Evolutionary conservation across 2,113 vertebrate genomes (phyloP), one percentile per base, ranked within the genome.

Genomic region (Laticauda colubrina): DNA sequence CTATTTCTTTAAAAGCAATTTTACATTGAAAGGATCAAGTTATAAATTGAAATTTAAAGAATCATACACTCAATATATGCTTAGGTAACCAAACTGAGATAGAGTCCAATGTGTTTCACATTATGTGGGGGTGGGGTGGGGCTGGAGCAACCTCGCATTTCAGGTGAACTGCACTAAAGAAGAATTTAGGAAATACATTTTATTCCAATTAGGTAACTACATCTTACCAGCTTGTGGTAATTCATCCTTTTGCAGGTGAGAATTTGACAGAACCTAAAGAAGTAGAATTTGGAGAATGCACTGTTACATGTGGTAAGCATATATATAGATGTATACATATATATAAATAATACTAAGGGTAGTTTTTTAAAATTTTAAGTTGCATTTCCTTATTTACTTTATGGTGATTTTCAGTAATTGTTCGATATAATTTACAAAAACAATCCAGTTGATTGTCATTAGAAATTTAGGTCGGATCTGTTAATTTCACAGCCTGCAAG

Each of bases 251-350:
- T 96, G 96, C 95, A 96, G 96, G 88, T 97, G 91, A 90, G 93
- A 96, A 94, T 95, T 85, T 2, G 85, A 95, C 89, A 43, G 0
- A 85, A 93, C 92, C 95, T 94, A 95, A 56, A 57, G 95, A 97
- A 96, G 93, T 94, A 94, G 96, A 97, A 94, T 97, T 93, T 93
- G 96, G 96, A 95, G 96, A 91, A 94, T 97, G 96, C 94, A 97
- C 97, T 21, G 96, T 95, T 94, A 96, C 96, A 54, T 97, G 97
- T 94, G 96, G 95, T 97, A 97, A 97, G 97, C 96, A 95, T 69
- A 48, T 34, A 93, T 95, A 94, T 39, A 39, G 34, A 39, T 39
- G 34, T 39, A 39, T 39, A 39, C 34, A 39, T n/a, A 29, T 69
- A 7, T 39, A 75, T 21, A 24, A 86, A 87, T 57, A 90, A 64